Conservation (phyloP, 2,888 invertebrate genomes). For the Cetonia aurata region DNA sequence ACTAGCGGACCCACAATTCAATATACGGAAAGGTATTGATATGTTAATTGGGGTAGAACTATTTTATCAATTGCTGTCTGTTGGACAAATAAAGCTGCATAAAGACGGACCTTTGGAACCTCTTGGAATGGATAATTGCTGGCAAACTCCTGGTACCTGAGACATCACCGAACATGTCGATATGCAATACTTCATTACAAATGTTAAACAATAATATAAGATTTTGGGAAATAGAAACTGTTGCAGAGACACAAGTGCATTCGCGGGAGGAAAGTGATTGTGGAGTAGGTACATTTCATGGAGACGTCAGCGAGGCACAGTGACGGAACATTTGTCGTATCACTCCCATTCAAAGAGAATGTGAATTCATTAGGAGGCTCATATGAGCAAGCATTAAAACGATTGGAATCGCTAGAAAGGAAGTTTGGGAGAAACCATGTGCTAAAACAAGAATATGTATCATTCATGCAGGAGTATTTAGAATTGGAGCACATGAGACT, state of each 20-base stretch:
- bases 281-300: neutral
- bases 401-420: slow-evolving; percentile 14
- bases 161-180: neutral
- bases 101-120: neutral
- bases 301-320: slow-evolving; percentile 1
- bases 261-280: no score
- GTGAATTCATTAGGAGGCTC: neutral
- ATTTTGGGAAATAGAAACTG: neutral
- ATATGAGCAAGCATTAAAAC: neutral
- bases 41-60: neutral
- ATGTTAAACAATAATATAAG: neutral
- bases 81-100: neutral
- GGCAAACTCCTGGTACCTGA: neutral
- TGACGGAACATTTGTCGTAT: slow-evolving; percentile 6
- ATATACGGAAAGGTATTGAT: neutral
- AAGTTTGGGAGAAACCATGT: neutral
- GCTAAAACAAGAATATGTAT: neutral
- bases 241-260: neutral
- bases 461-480: slow-evolving; percentile 10
- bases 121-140: neutral
- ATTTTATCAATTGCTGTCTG: neutral
- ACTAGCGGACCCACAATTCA: slow-evolving; percentile 1
- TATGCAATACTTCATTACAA: neutral
- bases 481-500: slow-evolving; percentile 10
- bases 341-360: neutral